These are phyloP conservation scores for Salticus scenicus DNA, from an alignment of 2,888 invertebrate species.

Conservation along the genomic window DNA sequence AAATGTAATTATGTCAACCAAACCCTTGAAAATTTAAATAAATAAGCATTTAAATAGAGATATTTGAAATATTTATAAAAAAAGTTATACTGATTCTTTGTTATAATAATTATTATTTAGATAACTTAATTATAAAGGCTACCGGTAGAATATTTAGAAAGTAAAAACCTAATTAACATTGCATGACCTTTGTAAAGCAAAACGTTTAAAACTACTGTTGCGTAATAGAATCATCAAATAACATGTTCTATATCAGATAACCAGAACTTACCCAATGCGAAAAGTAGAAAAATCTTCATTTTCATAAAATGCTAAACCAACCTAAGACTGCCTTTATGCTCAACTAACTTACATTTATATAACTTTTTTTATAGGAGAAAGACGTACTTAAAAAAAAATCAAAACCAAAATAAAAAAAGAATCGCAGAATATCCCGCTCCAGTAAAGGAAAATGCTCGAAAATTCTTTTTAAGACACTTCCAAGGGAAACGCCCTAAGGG, in stretches of 20 bases:
- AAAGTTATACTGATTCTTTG: no score
- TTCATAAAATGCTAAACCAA: neutral
- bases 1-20: no score
- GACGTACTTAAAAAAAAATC: slow-evolving; percentile 10
- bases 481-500: slow-evolving; percentile 46
- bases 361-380: slow-evolving; percentile 29
- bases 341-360: slow-evolving; percentile 41
- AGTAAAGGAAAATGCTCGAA: slow-evolving; percentile 33
- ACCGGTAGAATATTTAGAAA: no score
- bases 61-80: no score
- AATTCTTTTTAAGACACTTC: neutral
- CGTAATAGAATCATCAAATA: neutral
- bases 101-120: no score
- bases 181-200: no score
- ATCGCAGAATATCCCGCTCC: neutral
- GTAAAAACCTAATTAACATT: no score
- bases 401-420: slow-evolving; percentile 19
- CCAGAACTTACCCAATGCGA: slow-evolving; percentile 55
- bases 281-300: slow-evolving; percentile 26
- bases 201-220: no score
- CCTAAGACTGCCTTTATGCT: neutral
- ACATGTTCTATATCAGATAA: neutral
- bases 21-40: no score
- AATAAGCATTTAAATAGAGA: no score
- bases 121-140: no score